These are phyloP conservation scores for Nothoprocta pentlandii DNA, from an alignment of 2,113 vertebrate genomes.

Conservation along the genomic window DNA sequence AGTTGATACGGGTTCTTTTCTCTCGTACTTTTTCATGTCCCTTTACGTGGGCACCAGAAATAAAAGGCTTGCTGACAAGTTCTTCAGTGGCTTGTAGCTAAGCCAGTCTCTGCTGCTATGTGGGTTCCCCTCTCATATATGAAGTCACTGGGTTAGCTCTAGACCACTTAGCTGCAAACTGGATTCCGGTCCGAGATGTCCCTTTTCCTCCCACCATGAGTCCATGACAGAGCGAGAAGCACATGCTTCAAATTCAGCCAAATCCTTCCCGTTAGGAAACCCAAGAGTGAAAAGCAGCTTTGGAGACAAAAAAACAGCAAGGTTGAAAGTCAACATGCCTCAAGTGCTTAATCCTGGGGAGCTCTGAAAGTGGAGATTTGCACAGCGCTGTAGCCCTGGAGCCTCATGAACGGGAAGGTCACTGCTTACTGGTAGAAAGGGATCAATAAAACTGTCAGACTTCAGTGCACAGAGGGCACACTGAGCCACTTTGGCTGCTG, in stretches of 20 bases:
- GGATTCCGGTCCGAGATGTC: not conserved
- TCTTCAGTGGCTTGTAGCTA: not conserved
- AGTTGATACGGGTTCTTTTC: not conserved
- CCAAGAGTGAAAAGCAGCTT: not conserved
- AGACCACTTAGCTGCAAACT: not conserved
- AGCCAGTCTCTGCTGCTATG: not conserved
- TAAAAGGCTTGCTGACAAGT: not conserved
- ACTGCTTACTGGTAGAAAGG: not conserved
- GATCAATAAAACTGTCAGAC: not conserved
- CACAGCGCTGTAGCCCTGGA: not conserved
- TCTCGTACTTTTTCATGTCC: not conserved
- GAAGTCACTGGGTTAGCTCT: not conserved
- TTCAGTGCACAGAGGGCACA: not conserved
- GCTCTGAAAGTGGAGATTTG: not conserved
- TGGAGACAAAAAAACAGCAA: not conserved
- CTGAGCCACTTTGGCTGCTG: not conserved
- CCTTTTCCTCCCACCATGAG: no score
- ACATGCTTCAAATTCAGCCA: not conserved
- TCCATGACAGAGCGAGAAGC: not conserved
- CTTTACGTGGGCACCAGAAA: not conserved
- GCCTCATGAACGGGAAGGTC: not conserved
- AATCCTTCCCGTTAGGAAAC: not conserved
- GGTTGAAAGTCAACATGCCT: not conserved
- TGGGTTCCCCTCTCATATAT: accelerated
- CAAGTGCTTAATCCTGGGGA: not conserved